These are phyloP conservation scores for Labrus mixtus DNA, from an alignment of 2,113 vertebrate species.

Conservation along the genomic window DNA sequence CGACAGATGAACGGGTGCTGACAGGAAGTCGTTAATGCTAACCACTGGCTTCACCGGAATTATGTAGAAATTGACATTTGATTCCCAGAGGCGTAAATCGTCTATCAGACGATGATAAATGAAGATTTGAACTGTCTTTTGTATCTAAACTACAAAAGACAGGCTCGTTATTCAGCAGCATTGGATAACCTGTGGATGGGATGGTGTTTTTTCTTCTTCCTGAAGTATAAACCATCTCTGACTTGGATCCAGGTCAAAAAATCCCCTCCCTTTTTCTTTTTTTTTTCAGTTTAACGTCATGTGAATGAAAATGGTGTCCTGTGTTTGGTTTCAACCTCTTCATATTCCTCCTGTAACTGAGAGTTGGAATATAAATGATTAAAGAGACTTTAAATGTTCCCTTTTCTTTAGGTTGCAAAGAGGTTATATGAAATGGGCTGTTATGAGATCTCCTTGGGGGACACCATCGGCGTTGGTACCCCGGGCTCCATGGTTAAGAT, in stretches of 20 bases:
- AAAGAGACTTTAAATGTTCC: neutral
- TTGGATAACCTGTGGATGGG: neutral
- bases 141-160: neutral
- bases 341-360: neutral
- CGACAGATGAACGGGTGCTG: too few relatives aligned
- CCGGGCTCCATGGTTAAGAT: slow-evolving; percentile 92
- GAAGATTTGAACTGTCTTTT: too few relatives aligned
- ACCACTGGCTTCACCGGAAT: too few relatives aligned
- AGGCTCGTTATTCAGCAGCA: neutral
- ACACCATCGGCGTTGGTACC: slow-evolving; percentile 92
- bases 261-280: neutral
- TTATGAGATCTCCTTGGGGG: slow-evolving; percentile 94
- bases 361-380: neutral
- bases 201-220: neutral
- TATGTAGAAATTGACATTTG: too few relatives aligned
- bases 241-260: neutral
- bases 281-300: neutral
- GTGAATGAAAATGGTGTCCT: neutral
- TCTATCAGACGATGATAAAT: too few relatives aligned
- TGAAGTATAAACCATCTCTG: neutral
- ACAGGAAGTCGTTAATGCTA: too few relatives aligned
- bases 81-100: too few relatives aligned
- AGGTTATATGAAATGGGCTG: slow-evolving; percentile 92
- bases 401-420: slow-evolving; percentile 89
- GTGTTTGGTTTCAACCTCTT: neutral